Conservation (phyloP, 1,140 invertebrate genomes). For the Harpegnathos saltator region DNA sequence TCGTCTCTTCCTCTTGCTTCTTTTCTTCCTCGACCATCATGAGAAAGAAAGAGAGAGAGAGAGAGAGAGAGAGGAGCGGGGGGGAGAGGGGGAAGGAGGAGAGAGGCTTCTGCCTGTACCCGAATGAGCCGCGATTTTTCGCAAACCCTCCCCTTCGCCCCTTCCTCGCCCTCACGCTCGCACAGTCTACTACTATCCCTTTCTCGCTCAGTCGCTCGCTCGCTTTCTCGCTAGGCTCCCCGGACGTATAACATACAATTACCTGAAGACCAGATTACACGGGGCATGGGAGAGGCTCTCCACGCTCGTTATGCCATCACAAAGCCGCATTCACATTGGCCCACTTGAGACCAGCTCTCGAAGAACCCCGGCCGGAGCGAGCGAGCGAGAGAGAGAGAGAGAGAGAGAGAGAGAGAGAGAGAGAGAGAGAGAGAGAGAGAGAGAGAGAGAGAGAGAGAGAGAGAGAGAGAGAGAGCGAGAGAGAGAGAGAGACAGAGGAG, state of each 20-base stretch:
- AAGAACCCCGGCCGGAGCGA: constrained; percentile 39
- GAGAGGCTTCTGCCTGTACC: constrained; percentile 56
- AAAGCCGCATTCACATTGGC: constrained; percentile 75
- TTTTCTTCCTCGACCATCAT: constrained; percentile 58
- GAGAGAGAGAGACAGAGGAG: constrained; percentile 52
- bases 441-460: too few species aligned
- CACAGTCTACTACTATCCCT: not conserved
- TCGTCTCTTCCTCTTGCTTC: constrained; percentile 36
- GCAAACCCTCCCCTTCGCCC: constrained; percentile 71
- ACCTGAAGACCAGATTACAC: constrained; percentile 84
- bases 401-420: too few species aligned
- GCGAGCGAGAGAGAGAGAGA: too few species aligned
- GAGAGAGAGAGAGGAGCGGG: too few species aligned
- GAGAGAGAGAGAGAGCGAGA: too few species aligned
- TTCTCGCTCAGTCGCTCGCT: not conserved
- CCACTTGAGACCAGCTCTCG: constrained; percentile 69
- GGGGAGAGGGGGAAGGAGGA: too few species aligned
- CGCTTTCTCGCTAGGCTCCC: constrained; percentile 60
- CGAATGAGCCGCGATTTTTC: constrained; percentile 83
- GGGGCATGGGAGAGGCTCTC: constrained; percentile 80
- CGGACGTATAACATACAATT: constrained; percentile 84
- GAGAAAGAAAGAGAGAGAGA: too few species aligned
- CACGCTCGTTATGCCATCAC: constrained; percentile 74
- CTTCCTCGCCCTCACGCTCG: constrained; percentile 39
- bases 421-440: too few species aligned